Evolutionary conservation across 2,113 vertebrate genomes (phyloP).

Genomic region (Stictonetta naevosa): DNA sequence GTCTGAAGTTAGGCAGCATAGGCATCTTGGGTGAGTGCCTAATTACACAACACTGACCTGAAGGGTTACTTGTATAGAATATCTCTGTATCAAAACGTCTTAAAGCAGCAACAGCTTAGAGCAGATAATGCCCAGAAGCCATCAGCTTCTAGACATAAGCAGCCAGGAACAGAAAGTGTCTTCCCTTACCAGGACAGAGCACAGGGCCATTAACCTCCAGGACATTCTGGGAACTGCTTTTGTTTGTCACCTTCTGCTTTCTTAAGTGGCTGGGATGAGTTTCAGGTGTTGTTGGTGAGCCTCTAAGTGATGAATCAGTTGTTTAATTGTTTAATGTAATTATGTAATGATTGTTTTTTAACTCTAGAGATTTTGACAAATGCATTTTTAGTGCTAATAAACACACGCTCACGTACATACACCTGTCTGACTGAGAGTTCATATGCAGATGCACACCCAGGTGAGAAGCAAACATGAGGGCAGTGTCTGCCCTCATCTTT

Average conservation of each 20-base stretch:
- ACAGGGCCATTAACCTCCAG: not conserved
- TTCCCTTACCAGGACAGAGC: not conserved
- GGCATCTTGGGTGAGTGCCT: not conserved
- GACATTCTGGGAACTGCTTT: not conserved
- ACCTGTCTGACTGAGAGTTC: not conserved
- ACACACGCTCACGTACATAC: not conserved
- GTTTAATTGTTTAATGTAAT: conserved; percentile 52
- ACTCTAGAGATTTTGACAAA: conserved; percentile 59
- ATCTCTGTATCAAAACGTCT: not conserved
- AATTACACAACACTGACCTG: not conserved
- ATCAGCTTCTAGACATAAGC: not conserved
- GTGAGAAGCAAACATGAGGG: conserved; percentile 6
- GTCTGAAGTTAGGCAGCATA: not conserved
- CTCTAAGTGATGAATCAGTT: conserved; percentile 63
- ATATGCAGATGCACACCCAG: conserved; percentile 30
- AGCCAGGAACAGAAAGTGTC: not conserved
- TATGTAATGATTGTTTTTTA: conserved; percentile 62
- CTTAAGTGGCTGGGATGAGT: conserved; percentile 16
- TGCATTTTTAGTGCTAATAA: not conserved
- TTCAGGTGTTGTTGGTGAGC: conserved; percentile 40
- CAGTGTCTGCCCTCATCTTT: not conserved
- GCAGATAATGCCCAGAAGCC: not conserved
- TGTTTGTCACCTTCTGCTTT: conserved; percentile 40
- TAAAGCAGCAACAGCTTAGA: not conserved
- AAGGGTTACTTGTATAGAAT: not conserved